A percentile compares a stretch with the other conserved stretches of the same genome.
phyloP scores from a whole-genome alignment of 2,888 invertebrate genomes.

The Rhynchonema sp. region DNA sequence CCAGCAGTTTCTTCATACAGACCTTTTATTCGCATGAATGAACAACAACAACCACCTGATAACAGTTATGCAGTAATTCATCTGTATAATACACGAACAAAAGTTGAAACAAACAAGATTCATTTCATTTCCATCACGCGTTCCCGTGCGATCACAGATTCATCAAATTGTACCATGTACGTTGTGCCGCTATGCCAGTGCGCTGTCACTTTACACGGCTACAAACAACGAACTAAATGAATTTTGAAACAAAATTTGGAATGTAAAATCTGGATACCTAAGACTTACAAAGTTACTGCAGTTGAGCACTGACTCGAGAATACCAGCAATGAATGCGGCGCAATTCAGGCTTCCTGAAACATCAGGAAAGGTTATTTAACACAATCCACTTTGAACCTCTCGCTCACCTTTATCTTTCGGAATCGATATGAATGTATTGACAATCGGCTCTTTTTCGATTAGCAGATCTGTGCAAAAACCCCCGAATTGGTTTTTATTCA shows the following conservation, averaged over 20 bases:
- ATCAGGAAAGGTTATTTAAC: conserved; percentile 8
- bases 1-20: no score
- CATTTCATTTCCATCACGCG: conserved; percentile 11
- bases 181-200: conserved; percentile 99
- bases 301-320: conserved; percentile 81
- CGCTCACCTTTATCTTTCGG: conserved; percentile 85
- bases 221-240: neutral
- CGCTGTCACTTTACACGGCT: conserved; percentile 80
- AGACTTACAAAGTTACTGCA: conserved; percentile 82
- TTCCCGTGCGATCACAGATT: conserved; percentile 22
- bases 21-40: no score
- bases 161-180: conserved; percentile 56
- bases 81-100: no score
- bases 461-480: conserved; percentile 55
- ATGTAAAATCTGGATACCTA: no score
- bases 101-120: no score
- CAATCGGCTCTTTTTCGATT: conserved; percentile 90
- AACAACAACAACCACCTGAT: no score
- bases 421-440: conserved; percentile 87
- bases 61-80: no score
- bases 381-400: no score
- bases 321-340: conserved; percentile 93
- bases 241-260: neutral
- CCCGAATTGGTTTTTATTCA: neutral
- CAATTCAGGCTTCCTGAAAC: conserved; percentile 62